Evolutionary conservation across 2,888 invertebrate genomes (phyloP).

Genomic region (Polyommatus iphigenia): DNA sequence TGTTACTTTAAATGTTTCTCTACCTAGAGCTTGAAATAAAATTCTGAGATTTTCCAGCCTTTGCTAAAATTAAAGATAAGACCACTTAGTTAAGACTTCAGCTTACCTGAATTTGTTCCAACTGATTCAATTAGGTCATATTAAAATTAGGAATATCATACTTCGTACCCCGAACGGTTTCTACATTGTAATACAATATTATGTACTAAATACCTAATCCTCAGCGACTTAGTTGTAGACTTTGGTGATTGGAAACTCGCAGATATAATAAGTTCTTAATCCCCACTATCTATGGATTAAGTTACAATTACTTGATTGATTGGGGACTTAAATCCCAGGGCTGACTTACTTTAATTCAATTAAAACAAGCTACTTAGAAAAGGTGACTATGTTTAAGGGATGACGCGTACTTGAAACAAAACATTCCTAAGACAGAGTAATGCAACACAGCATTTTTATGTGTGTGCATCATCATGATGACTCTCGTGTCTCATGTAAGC

Average conservation of each 20-base stretch:
- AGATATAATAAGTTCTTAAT: slow-evolving; percentile 4
- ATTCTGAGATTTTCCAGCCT: not conserved
- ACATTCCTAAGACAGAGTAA: too few species aligned
- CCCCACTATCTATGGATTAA: not conserved
- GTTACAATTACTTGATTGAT: slow-evolving; percentile 11
- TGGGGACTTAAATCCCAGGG: not conserved
- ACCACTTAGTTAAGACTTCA: not conserved
- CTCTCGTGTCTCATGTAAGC: too few species aligned
- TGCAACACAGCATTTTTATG: too few species aligned
- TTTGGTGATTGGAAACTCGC: slow-evolving; percentile 3
- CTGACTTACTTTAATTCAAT: not conserved
- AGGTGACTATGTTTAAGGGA: not conserved
- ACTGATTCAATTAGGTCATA: not conserved
- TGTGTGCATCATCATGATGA: too few species aligned
- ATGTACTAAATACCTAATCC: not conserved
- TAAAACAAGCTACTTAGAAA: not conserved
- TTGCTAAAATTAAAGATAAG: not conserved
- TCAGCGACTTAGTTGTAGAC: not conserved
- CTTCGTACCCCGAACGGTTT: not conserved
- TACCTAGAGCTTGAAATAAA: not conserved
- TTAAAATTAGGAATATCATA: too few species aligned
- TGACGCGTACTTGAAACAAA: not conserved
- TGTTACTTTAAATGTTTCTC: too few species aligned
- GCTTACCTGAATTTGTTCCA: not conserved
- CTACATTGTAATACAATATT: not conserved